These are phyloP conservation scores for Trimorus sp. DNA, from an alignment of 2,888 invertebrate species.

Conservation along the genomic window DNA sequence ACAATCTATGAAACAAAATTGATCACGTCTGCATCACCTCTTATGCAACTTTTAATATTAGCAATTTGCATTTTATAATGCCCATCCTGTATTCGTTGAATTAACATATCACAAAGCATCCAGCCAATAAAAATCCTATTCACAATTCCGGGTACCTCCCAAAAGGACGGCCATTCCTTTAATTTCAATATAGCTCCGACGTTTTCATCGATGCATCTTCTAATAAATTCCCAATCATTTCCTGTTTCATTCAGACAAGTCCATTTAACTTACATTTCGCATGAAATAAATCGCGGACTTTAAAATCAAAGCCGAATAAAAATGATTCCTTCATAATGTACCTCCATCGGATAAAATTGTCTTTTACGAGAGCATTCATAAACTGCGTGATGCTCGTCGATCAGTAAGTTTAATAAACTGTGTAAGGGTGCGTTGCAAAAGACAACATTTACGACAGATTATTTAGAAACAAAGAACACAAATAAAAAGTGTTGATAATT, in stretches of 20 bases:
- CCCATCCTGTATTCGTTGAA: constrained; percentile 21
- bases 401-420: constrained; percentile 28
- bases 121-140: constrained; percentile 35
- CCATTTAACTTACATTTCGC: constrained; percentile 32
- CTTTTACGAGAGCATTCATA: constrained; percentile 35
- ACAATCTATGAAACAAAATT: constrained; percentile 42
- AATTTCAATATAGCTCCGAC: constrained; percentile 33
- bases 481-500: not conserved
- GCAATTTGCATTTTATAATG: constrained; percentile 27
- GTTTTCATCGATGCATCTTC: constrained; percentile 38
- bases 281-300: constrained; percentile 31
- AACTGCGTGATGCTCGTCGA: constrained; percentile 16
- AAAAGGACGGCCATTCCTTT: constrained; percentile 30
- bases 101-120: constrained; percentile 35
- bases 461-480: constrained; percentile 13
- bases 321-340: constrained; percentile 33
- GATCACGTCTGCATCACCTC: constrained; percentile 18
- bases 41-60: constrained; percentile 34
- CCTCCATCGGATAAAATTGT: constrained; percentile 18
- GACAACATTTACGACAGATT: constrained; percentile 15
- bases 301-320: constrained; percentile 35
- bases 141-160: constrained; percentile 32
- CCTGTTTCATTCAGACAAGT: constrained; percentile 30
- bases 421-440: constrained; percentile 6
- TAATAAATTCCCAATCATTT: constrained; percentile 38